phyloP scores from a whole-genome alignment of 1,140 invertebrate genomes.

The Gonatopus flavifemur region DNA sequence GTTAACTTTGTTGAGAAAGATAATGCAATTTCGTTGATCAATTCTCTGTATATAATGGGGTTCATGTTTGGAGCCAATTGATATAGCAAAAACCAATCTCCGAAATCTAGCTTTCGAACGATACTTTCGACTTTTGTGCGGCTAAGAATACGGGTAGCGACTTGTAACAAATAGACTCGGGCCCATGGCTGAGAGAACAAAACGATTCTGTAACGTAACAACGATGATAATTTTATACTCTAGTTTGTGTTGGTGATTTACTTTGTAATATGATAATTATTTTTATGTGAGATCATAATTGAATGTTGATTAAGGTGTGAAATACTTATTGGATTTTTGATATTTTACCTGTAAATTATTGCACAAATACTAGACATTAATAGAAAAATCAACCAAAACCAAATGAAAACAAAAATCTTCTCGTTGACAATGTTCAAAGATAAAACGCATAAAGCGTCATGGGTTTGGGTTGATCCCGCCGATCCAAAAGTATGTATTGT shows the following conservation, averaged over 20 bases:
- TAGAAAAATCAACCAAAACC: constrained; percentile 63
- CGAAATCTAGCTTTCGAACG: constrained; percentile 36
- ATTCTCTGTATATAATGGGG: constrained; percentile 45
- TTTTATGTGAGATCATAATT: no score
- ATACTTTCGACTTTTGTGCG: constrained; percentile 29
- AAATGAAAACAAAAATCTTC: constrained; percentile 60
- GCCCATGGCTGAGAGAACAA: constrained; percentile 56
- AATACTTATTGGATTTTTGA: background rate
- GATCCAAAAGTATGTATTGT: constrained; percentile 60
- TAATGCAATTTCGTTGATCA: constrained; percentile 41
- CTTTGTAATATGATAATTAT: no score
- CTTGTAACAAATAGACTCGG: constrained; percentile 61
- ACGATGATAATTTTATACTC: background rate
- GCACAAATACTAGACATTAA: constrained; percentile 45
- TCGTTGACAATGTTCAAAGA: constrained; percentile 64
- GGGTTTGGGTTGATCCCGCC: constrained; percentile 38
- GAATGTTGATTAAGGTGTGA: background rate
- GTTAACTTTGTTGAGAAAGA: constrained; percentile 22
- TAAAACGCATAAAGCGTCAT: constrained; percentile 62
- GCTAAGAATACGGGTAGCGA: constrained; percentile 49
- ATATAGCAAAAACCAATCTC: constrained; percentile 55
- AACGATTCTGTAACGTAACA: constrained; percentile 42
- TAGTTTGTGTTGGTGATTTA: no score
- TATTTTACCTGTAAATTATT: constrained; percentile 46
- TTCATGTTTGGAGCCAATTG: constrained; percentile 50